phyloP scores from a whole-genome alignment of 2,797 vertebrate species.

The Lepilemur ruficaudatus region DNA sequence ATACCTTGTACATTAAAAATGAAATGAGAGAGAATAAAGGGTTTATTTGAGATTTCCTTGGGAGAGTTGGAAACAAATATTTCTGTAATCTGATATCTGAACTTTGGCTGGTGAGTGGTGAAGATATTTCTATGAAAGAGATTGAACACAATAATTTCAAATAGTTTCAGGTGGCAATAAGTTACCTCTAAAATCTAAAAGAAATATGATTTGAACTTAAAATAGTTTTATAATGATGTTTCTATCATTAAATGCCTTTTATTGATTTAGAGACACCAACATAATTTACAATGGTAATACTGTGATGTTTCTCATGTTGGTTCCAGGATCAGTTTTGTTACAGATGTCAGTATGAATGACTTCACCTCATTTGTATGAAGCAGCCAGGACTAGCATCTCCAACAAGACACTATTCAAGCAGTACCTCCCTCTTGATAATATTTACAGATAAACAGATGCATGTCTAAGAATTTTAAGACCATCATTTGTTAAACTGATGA shows the following conservation, averaged over 20 bases:
- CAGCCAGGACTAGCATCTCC: neutral
- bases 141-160: constrained; percentile 19
- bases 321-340: neutral
- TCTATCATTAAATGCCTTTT: neutral
- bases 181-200: constrained; percentile 21
- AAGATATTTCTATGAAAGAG: constrained; percentile 5
- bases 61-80: constrained; percentile 1
- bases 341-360: neutral
- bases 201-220: neutral
- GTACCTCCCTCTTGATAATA: neutral
- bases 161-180: neutral
- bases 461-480: constrained; percentile 24
- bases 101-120: neutral
- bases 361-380: neutral
- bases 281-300: neutral
- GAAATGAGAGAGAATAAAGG: neutral
- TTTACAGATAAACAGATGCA: neutral
- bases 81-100: neutral
- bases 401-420: neutral
- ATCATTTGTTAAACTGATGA: constrained; percentile 54
- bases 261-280: neutral
- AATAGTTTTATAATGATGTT: neutral
- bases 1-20: constrained; percentile 34
- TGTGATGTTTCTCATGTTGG: neutral
- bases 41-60: constrained; percentile 26